A percentile compares a stretch with the other conserved stretches of the same genome.
Evolutionary conservation across 2,113 vertebrate genomes (phyloP).

Genomic region (Pterocles burchelli): DNA sequence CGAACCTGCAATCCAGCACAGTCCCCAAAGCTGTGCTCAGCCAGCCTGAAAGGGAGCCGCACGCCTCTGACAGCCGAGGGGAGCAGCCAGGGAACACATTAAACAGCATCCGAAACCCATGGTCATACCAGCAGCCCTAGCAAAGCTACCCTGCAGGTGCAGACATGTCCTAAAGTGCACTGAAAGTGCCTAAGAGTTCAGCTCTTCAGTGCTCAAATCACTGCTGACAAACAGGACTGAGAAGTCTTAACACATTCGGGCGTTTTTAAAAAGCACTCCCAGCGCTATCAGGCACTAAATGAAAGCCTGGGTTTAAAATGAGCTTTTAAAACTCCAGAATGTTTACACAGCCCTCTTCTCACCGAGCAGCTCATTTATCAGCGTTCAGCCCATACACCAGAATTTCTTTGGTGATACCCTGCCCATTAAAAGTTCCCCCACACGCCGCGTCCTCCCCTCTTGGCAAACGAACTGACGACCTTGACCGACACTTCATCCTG

Average conservation of each 20-base stretch:
- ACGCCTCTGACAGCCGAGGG: neutral
- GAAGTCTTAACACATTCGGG: neutral
- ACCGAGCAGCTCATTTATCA: neutral
- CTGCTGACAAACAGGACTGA: neutral
- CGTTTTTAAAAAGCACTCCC: neutral
- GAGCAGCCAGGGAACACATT: neutral
- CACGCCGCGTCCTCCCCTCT: too few relatives aligned
- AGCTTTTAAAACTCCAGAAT: neutral
- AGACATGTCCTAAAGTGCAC: constrained; percentile 1
- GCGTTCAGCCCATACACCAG: neutral
- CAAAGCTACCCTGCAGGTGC: neutral
- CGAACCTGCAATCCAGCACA: rapidly evolving
- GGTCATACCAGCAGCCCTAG: neutral
- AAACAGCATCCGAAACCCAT: neutral
- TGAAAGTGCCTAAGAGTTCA: neutral
- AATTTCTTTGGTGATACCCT: neutral
- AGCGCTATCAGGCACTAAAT: neutral
- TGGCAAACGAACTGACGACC: neutral
- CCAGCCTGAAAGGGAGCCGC: neutral
- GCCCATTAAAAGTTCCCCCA: neutral
- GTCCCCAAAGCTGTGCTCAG: neutral
- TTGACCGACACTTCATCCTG: neutral
- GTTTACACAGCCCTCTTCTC: neutral
- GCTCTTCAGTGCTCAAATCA: neutral
- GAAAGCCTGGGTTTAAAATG: neutral